Evolutionary conservation across 2,888 invertebrate genomes (phyloP), one percentile per base, ranked within the genome.

Genomic region (Yponomeuta malinellus): DNA sequence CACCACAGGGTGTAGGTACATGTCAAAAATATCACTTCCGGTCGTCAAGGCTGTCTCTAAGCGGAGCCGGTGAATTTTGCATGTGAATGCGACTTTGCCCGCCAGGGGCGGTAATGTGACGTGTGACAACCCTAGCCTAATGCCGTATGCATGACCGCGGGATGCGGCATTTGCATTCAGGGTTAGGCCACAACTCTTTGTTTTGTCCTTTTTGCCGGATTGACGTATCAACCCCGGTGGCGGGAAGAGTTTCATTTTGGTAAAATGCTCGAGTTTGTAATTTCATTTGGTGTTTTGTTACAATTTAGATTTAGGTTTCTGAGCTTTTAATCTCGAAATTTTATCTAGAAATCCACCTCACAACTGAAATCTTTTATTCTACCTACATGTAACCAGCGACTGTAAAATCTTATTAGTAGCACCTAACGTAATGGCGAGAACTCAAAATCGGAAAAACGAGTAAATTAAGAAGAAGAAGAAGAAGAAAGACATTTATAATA

Each of bases 101-200:
- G 78, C 77, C 81, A 48, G 78, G 79, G 78, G 78, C 83, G 78
- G 83, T 90, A 90, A 91, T 90, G 83, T 90, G 91, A 91, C 90
- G 90, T 83, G 89, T 79, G 91, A 91, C 86, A 89, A 86, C 90
- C 88, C 84, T 84, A 78, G 75, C 52, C 43, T 71, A 69, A 68
- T 68, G 71, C 67, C 37, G 68, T 66, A 69, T 69, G 69, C 71
- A 69, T 65, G 69, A 52, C 64, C 59, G 68, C 37, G 64, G 48
- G 12, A 23, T 70, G 10, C 48, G 52, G 4, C 52, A 31, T 31
- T 52, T 65, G 66, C 66, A 66, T 70, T 70, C 48, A 65, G 37
- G 63, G 33, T 59, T 59, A 59, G 52, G 52, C 52, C 69, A 59
- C 23, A 59, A 31, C 33, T 65, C 65, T 65, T 68, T 68, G 68